These are phyloP conservation scores for Tricholaema leucomelas DNA, from an alignment of 2,113 vertebrate genomes.

Conservation along the genomic window DNA sequence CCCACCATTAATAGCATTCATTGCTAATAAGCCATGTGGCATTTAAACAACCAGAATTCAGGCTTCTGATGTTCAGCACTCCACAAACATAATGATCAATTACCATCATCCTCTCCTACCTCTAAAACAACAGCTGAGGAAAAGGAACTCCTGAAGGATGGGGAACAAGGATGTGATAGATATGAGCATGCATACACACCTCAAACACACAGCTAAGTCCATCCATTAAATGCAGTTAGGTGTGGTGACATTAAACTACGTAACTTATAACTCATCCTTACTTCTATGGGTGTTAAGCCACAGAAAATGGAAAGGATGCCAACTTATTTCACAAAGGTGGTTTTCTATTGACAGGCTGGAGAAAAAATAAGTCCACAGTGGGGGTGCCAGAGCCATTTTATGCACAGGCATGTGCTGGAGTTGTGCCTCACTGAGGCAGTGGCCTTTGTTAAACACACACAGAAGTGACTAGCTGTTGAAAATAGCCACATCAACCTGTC, in stretches of 20 bases:
- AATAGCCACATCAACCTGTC: not conserved
- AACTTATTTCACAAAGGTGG: not conserved
- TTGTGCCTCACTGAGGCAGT: not conserved
- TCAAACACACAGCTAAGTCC: not conserved
- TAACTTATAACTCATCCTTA: not conserved
- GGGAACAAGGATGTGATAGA: not conserved
- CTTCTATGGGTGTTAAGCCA: not conserved
- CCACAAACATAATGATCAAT: not conserved
- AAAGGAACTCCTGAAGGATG: not conserved
- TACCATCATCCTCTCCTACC: not conserved
- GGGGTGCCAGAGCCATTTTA: too few relatives aligned
- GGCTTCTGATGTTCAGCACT: not conserved
- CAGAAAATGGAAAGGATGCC: not conserved
- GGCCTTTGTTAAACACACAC: not conserved
- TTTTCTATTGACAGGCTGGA: not conserved
- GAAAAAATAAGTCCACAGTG: not conserved
- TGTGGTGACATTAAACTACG: not conserved
- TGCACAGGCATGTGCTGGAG: not conserved
- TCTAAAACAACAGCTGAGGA: not conserved
- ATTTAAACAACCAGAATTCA: not conserved
- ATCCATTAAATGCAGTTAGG: not conserved
- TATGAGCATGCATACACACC: fast-evolving
- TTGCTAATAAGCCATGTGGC: not conserved
- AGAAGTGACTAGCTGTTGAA: not conserved
- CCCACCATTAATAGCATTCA: not conserved